phyloP scores from a whole-genome alignment of 2,888 invertebrate species.

The Seira ritae region DNA sequence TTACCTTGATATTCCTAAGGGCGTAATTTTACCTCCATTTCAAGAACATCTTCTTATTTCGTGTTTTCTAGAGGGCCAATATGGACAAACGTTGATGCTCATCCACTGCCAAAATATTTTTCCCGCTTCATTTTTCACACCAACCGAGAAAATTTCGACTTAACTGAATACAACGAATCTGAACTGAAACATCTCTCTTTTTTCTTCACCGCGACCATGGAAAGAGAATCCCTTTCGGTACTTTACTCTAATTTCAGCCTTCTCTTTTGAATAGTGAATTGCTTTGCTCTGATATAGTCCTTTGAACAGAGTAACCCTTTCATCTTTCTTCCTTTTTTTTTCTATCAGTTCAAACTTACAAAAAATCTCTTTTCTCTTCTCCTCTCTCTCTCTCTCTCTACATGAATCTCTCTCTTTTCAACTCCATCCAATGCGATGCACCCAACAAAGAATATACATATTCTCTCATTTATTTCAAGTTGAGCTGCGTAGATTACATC shows the following conservation, averaged over 20 bases:
- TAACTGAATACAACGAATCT: background rate
- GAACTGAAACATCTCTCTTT: background rate
- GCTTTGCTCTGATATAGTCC: constrained; percentile 30
- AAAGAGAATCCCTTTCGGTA: constrained; percentile 49
- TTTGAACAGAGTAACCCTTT: constrained; percentile 60
- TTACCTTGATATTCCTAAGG: background rate
- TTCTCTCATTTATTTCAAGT: constrained; percentile 63
- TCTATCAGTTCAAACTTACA: constrained; percentile 43
- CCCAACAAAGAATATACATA: constrained; percentile 50
- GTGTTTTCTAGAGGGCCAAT: background rate
- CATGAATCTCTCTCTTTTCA: constrained; percentile 31
- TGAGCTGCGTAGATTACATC: constrained; percentile 69
- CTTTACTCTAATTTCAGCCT: constrained; percentile 47
- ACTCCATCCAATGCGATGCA: too few species aligned
- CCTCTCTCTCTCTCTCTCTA: constrained; percentile 20
- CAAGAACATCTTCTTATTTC: background rate
- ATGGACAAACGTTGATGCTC: background rate
- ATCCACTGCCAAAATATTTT: constrained; percentile 73
- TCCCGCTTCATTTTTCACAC: constrained; percentile 73
- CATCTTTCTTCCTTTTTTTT: constrained; percentile 46
- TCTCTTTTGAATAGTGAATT: constrained; percentile 43
- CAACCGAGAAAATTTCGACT: constrained; percentile 32
- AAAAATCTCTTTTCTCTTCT: constrained; percentile 25
- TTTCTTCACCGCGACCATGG: background rate
- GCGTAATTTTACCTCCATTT: background rate